phyloP scores from a whole-genome alignment of 1,140 invertebrate genomes.

The Acyrthosiphon pisum region DNA sequence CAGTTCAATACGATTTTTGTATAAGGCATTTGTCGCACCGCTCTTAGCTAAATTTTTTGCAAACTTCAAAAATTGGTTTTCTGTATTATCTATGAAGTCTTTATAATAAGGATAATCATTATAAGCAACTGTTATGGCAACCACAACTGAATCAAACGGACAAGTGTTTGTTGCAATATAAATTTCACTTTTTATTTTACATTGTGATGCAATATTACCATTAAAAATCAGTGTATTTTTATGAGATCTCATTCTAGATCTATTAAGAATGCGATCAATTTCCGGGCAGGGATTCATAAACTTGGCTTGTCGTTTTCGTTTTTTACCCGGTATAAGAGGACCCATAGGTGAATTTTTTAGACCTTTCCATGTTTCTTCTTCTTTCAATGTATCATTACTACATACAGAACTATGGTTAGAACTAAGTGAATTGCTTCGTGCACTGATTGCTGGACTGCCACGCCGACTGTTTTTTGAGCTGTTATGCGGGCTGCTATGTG shows the following conservation, averaged over 20 bases:
- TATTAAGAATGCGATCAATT: not conserved
- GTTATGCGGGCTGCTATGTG: no score
- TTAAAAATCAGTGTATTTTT: not conserved
- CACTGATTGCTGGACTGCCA: no score
- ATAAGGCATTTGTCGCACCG: no score
- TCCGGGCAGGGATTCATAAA: not conserved
- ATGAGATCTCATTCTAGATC: constrained; percentile 1
- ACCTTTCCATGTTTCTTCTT: constrained; percentile 3
- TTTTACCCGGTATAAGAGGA: not conserved
- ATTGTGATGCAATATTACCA: not conserved
- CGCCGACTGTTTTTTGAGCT: no score
- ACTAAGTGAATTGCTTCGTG: no score
- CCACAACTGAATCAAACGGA: not conserved
- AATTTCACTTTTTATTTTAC: not conserved
- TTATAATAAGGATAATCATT: not conserved
- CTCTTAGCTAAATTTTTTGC: not conserved
- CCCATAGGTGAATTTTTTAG: not conserved
- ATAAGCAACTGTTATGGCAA: not conserved
- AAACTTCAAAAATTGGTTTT: not conserved
- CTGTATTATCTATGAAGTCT: not conserved
- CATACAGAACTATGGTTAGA: not conserved
- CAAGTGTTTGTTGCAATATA: not conserved
- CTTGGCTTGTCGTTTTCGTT: not conserved
- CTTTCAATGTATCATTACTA: not conserved
- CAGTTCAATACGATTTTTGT: no score